Evolutionary conservation across 2,888 invertebrate genomes (phyloP), one percentile per base, ranked within the genome.

Genomic region (Lacanobia oleracea): DNA sequence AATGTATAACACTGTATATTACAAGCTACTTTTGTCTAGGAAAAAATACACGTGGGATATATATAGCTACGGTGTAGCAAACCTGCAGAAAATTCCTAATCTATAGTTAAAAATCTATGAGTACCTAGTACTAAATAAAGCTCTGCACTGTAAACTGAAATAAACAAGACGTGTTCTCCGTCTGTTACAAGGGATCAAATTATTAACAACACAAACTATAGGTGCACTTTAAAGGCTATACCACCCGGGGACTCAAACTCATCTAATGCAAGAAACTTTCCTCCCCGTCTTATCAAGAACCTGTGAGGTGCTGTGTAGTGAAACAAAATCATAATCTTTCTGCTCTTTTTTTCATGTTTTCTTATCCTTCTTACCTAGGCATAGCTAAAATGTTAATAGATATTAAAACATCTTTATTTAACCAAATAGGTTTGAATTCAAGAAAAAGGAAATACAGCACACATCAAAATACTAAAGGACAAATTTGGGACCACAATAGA

Each of bases 401-500:
- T 0, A 43, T 6, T 33, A 16, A 43, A 43, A 43, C 4, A 33
- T 43, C 14, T 43, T 14, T 14, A 43, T 16, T 14, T 5, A 14
- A 43, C 5, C 14, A 14, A 14, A 43, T 43, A 9, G 43, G 14
- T 43, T 16, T 14, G 43, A 43, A 48, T 18, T 18, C 2, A 56
- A 33, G 6, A 5, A 33, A 33, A 54, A 63, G 5, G 40, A 40
- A 53, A 67, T 43, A 37, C 33, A 56, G 12, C 10, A 6, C 48
- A 12, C n/a, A 67, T 37, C 7, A 45, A 65, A 67, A 43, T 12
- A 50, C 8, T 12, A 37, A 59, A 61, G 7, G 6, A 21, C 14
- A 21, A 65, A 56, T 51, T 56, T 33, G 48, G 53, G 21, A 64
- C 16, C 57, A 61, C 59, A 66, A 74, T 53, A 62, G 33, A 67